These are phyloP conservation scores for Saxicola maurus DNA, from an alignment of 2,797 vertebrate genomes.

Conservation along the genomic window DNA sequence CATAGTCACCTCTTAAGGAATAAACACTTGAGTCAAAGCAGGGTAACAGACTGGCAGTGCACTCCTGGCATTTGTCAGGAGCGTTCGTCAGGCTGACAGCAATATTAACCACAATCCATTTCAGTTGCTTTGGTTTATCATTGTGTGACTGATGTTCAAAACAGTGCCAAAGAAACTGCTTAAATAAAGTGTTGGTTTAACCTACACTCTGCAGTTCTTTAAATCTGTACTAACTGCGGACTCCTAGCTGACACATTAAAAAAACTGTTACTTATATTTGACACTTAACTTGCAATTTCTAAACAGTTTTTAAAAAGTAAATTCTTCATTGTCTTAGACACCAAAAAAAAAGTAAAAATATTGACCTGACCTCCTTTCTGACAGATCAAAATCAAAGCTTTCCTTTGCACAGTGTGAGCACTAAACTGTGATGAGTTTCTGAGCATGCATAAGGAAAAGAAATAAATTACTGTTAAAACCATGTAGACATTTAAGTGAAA, in stretches of 20 bases:
- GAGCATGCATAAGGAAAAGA: neutral
- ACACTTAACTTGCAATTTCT: neutral
- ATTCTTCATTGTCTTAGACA: neutral
- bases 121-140: slow-evolving; percentile 70
- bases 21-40: slow-evolving; percentile 58
- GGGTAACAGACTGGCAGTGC: slow-evolving; percentile 51
- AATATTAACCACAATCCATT: slow-evolving; percentile 74
- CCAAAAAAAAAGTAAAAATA: neutral
- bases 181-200: slow-evolving; percentile 67
- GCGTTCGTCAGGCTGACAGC: slow-evolving; percentile 64
- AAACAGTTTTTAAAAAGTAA: neutral
- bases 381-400: neutral
- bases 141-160: slow-evolving; percentile 68
- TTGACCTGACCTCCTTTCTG: neutral
- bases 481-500: neutral
- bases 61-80: slow-evolving; percentile 62
- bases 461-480: neutral
- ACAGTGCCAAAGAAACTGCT: slow-evolving; percentile 58
- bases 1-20: slow-evolving; percentile 44
- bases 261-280: neutral
- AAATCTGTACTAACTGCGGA: neutral
- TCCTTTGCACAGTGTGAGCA: neutral
- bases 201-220: slow-evolving; percentile 30
- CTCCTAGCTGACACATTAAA: neutral
- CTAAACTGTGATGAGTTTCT: neutral